Evolutionary conservation across 1,140 invertebrate species (phyloP).

Genomic region (Polyergus mexicanus): DNA sequence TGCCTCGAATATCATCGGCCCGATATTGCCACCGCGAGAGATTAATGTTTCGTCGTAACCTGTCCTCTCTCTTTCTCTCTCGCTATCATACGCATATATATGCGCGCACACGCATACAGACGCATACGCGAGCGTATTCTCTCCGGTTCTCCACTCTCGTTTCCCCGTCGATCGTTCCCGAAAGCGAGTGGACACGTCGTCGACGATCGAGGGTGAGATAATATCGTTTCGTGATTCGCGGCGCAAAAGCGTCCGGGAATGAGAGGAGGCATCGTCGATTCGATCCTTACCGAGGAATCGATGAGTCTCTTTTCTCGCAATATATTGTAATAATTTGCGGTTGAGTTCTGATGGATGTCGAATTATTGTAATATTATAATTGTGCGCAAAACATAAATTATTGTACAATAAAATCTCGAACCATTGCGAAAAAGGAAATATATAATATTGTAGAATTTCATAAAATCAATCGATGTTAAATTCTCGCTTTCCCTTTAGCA

Average conservation of each 20-base stretch:
- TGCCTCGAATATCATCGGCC: conserved; percentile 84
- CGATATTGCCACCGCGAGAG: conserved; percentile 84
- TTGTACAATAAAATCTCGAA: not conserved
- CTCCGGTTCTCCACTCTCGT: not conserved
- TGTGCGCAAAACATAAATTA: not conserved
- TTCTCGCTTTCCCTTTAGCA: not conserved
- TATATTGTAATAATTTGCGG: conserved; percentile 6
- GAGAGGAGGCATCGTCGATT: conserved; percentile 2
- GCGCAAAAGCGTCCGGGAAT: not conserved
- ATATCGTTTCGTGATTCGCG: conserved; percentile 52
- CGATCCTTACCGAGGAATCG: conserved; percentile 22
- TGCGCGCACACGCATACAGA: no score
- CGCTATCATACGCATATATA: not conserved
- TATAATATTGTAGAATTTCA: not conserved
- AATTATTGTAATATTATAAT: not conserved
- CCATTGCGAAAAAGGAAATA: not conserved
- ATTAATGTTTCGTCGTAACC: conserved; percentile 80
- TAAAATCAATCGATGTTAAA: not conserved
- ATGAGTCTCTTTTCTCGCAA: conserved; percentile 13
- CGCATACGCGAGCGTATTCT: no score
- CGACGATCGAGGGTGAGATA: conserved; percentile 53
- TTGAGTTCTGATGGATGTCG: conserved; percentile 5
- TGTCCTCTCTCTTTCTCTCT: conserved; percentile 23
- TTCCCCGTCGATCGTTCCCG: conserved; percentile 6
- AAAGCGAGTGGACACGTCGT: conserved; percentile 48